These are phyloP conservation scores for Callosobruchus maculatus DNA, from an alignment of 2,888 invertebrate species.

Conservation along the genomic window DNA sequence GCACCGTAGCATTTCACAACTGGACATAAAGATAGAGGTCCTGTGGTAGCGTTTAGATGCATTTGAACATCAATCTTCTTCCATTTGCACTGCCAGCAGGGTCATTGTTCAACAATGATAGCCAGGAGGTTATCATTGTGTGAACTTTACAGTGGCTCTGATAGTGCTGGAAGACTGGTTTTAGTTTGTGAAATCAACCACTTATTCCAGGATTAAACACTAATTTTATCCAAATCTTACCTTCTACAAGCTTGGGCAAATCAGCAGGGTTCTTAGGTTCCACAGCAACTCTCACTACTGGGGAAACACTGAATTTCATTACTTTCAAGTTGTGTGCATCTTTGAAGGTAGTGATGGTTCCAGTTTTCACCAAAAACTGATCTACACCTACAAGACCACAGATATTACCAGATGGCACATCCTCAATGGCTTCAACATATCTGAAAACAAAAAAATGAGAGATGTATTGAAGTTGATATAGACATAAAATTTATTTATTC, in stretches of 20 bases:
- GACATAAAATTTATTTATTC: too few relatives aligned
- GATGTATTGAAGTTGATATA: too few relatives aligned
- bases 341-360: slow-evolving; percentile 98
- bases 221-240: slow-evolving; percentile 24
- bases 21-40: slow-evolving; percentile 79
- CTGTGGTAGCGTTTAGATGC: slow-evolving; percentile 66
- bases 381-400: slow-evolving; percentile 99
- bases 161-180: background rate
- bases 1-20: slow-evolving; percentile 61
- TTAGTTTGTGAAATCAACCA: too few relatives aligned
- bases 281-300: slow-evolving; percentile 98
- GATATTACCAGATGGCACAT: slow-evolving; percentile 97
- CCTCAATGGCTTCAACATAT: slow-evolving; percentile 98
- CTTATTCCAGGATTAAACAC: too few relatives aligned
- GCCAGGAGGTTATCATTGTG: slow-evolving; percentile 38
- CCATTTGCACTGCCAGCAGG: slow-evolving; percentile 65
- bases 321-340: slow-evolving; percentile 99
- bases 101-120: slow-evolving; percentile 37
- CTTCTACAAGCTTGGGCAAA: slow-evolving; percentile 97
- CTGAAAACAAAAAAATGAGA: slow-evolving; percentile 50
- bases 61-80: slow-evolving; percentile 55
- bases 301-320: slow-evolving; percentile 99
- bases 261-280: slow-evolving; percentile 99
- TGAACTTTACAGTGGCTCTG: slow-evolving; percentile 25
- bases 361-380: slow-evolving; percentile 98